phyloP scores from a whole-genome alignment of 2,888 invertebrate genomes.

The Syrista parreyssii region DNA sequence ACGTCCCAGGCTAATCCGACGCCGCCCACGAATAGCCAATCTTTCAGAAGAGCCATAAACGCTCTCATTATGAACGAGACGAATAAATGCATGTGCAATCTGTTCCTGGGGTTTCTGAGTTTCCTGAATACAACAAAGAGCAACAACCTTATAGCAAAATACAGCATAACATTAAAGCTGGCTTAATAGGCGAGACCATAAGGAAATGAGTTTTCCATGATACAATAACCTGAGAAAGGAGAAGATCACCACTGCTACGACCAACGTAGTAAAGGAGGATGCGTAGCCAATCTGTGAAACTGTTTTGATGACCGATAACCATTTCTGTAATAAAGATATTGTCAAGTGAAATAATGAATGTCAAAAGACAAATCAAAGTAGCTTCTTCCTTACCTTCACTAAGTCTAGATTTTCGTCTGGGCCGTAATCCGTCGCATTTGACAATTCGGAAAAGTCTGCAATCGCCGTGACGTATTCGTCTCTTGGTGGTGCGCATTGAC shows the following conservation, averaged over 20 bases:
- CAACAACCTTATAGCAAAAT: neutral
- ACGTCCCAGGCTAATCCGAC: slow-evolving; percentile 66
- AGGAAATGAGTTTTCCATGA: neutral
- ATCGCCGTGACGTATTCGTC: slow-evolving; percentile 48
- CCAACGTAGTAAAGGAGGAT: slow-evolving; percentile 68
- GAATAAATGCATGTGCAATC: slow-evolving; percentile 76
- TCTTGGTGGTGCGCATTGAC: slow-evolving; percentile 61
- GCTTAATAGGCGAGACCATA: neutral
- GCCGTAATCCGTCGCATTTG: slow-evolving; percentile 23
- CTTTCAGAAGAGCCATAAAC: slow-evolving; percentile 71
- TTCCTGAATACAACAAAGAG: slow-evolving; percentile 65
- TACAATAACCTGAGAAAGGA: slow-evolving; percentile 68
- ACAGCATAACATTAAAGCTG: neutral
- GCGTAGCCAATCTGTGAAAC: slow-evolving; percentile 70
- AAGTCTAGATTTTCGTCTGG: slow-evolving; percentile 44
- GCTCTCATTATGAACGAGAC: slow-evolving; percentile 74
- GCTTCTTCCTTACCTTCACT: slow-evolving; percentile 37
- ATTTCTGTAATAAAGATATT: slow-evolving; percentile 57
- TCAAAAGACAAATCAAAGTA: neutral
- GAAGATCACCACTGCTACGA: slow-evolving; percentile 69
- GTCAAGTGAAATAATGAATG: slow-evolving; percentile 5
- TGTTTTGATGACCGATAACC: slow-evolving; percentile 68
- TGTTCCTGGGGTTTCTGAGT: slow-evolving; percentile 74
- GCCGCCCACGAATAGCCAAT: slow-evolving; percentile 69
- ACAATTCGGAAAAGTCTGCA: slow-evolving; percentile 28